A percentile compares a stretch with the other conserved stretches of the same genome.
These are phyloP conservation scores for Alosa alosa DNA, from an alignment of 2,113 vertebrate species.

Conservation along the genomic window DNA sequence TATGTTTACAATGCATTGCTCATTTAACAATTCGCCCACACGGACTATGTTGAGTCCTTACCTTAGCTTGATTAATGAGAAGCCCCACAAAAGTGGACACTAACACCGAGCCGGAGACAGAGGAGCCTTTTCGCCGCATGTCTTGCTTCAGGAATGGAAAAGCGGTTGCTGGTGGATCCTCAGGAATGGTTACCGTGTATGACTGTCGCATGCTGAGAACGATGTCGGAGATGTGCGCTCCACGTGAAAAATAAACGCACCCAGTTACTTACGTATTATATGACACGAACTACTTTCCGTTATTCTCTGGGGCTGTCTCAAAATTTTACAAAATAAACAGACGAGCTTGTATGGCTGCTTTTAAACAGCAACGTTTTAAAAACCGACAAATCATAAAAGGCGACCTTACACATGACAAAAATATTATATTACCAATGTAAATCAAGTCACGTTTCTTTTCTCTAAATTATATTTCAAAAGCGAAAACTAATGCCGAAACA, in stretches of 20 bases:
- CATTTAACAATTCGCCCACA: constrained; percentile 15
- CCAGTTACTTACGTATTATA: constrained; percentile 2
- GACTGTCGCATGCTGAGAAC: constrained; percentile 84
- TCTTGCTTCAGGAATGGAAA: constrained; percentile 84
- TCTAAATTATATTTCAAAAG: not conserved
- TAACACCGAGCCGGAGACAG: constrained; percentile 84
- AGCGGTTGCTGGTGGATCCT: constrained; percentile 77
- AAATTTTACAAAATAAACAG: not conserved
- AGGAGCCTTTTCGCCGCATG: constrained; percentile 74
- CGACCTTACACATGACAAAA: not conserved
- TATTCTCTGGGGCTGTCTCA: not conserved
- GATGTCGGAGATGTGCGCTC: constrained; percentile 35
- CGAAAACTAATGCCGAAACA: not conserved
- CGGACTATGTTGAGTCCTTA: constrained; percentile 56
- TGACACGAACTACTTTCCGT: constrained; percentile 2
- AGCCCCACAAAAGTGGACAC: constrained; percentile 92
- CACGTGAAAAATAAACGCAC: not conserved
- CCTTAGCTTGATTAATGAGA: constrained; percentile 94
- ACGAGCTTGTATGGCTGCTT: not conserved
- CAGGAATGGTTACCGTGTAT: constrained; percentile 87
- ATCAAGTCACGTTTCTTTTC: not conserved
- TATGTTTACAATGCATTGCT: not conserved
- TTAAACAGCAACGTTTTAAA: not conserved
- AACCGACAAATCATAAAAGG: not conserved
- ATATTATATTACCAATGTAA: not conserved